Percentiles rank a stretch among this genome's conserved stretches.
phyloP scores from a whole-genome alignment of 2,888 invertebrate species.

The Aporophyla nigra region DNA sequence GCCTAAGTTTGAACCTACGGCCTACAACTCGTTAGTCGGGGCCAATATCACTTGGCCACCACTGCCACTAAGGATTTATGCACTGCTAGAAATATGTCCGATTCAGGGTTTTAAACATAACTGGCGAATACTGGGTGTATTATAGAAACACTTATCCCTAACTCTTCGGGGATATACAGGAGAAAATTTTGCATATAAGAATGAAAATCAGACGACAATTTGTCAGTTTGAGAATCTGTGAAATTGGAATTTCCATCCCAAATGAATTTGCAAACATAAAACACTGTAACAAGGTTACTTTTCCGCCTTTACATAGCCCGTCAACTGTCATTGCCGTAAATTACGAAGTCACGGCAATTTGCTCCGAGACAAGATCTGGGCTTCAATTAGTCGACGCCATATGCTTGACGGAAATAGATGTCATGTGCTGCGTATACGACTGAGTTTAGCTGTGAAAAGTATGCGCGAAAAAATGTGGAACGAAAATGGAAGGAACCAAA shows the following conservation, averaged over 20 bases:
- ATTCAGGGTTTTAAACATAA: background rate
- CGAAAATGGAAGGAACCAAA: background rate
- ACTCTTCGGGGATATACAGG: background rate
- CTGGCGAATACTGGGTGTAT: background rate
- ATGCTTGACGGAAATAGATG: slow-evolving; percentile 61
- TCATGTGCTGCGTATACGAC: slow-evolving; percentile 31
- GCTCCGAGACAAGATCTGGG: slow-evolving; percentile 40
- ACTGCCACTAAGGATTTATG: too few relatives aligned
- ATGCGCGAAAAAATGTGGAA: slow-evolving; percentile 6
- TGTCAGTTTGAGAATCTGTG: background rate
- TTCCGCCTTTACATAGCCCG: slow-evolving; percentile 1
- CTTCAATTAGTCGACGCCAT: slow-evolving; percentile 65
- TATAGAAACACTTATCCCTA: background rate
- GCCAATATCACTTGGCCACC: too few relatives aligned
- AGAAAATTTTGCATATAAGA: background rate
- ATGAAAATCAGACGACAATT: background rate
- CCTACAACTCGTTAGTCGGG: too few relatives aligned
- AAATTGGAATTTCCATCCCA: background rate
- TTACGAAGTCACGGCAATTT: slow-evolving; percentile 65
- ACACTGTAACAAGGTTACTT: slow-evolving; percentile 36
- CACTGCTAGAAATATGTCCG: background rate
- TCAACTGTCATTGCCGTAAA: slow-evolving; percentile 54
- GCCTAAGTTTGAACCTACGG: too few relatives aligned
- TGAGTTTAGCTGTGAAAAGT: background rate
- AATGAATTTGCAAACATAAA: background rate